Evolutionary conservation across 2,113 vertebrate genomes (phyloP).

Genomic region (Pterocles orientalis): DNA sequence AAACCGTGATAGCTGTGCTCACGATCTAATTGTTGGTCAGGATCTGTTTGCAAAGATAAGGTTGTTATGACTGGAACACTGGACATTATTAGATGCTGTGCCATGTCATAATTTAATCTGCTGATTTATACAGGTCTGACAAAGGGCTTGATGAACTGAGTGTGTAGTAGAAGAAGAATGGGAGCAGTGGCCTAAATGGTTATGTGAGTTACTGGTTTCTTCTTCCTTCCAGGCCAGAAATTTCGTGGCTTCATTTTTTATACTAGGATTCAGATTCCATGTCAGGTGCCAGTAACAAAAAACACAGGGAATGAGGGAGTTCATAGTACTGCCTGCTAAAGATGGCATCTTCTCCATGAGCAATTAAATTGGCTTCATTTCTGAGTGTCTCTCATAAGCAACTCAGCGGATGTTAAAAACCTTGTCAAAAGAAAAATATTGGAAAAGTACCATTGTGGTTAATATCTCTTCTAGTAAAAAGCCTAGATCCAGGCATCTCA

Average conservation of each 20-base stretch:
- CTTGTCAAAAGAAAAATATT: background rate
- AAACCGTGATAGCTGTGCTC: background rate
- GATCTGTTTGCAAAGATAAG: background rate
- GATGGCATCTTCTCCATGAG: background rate
- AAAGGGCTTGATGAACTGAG: background rate
- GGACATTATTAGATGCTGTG: background rate
- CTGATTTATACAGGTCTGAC: background rate
- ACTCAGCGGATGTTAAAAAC: background rate
- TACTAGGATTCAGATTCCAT: background rate
- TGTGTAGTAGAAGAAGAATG: background rate
- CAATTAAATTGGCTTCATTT: background rate
- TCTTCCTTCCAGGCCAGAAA: background rate
- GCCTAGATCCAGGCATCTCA: background rate
- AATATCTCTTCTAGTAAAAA: background rate
- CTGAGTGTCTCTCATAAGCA: background rate
- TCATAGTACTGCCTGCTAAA: background rate
- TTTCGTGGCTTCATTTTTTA: background rate
- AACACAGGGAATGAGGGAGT: background rate
- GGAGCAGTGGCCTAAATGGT: background rate
- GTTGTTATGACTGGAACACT: background rate
- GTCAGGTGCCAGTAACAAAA: background rate
- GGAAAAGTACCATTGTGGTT: background rate
- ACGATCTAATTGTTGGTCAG: background rate
- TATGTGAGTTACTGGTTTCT: background rate
- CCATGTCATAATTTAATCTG: background rate